Base-by-base conservation (phyloP, 2,888 invertebrate genomes). In the Mythimna vitellina region DNA sequence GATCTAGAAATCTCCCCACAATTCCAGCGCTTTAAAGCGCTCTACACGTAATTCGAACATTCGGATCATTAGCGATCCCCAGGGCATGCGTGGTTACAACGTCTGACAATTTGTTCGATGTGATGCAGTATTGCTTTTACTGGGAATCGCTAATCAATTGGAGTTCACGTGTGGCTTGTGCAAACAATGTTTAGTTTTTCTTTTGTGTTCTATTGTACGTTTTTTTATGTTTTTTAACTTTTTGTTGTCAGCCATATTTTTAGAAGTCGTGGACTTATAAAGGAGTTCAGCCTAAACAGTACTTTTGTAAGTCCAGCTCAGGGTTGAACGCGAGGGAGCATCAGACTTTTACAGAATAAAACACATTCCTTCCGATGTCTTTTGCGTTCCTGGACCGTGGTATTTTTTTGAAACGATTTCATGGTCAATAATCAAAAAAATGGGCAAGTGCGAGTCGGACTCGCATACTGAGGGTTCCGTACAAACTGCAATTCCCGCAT, bases 141-240 rank as follows among this genome's bases (percentile, higher is more conserved):
- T 17, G 25, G 29, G 35, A 79, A 73, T 61, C 25, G 25, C 56
- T 56, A 72, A 65, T 78, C 61, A 79, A 79, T 78, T 56, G 14
- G 7, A 46, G 46, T 14, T 76, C 64, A 29, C 62, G 35, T 78
- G 63, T 46, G 3, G 22, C 25, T 54, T 25, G 20, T 17, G 9
- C 17, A 49, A 61, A 71, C 4, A 54, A 8, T 70, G 35, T 20
- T 51, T 14, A 14, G 12, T 10, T 53, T n/a, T n/a, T n/a, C n/a
- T n/a, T n/a, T n/a, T n/a, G n/a, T 53, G 3, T 46, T 60, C 51
- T 5, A 25, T 46, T 66, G 4, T 12, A n/a, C n/a, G 14, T n/a
- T 49, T 14, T 49, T 35, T 76, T 35, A 29, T 66, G 22, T 20
- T 25, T 12, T 49, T 35, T 25, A 29, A 57, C 20, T 57, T 57